These are phyloP conservation scores for Hermetia illucens DNA, from an alignment of 1,140 invertebrate species.

Conservation along the genomic window DNA sequence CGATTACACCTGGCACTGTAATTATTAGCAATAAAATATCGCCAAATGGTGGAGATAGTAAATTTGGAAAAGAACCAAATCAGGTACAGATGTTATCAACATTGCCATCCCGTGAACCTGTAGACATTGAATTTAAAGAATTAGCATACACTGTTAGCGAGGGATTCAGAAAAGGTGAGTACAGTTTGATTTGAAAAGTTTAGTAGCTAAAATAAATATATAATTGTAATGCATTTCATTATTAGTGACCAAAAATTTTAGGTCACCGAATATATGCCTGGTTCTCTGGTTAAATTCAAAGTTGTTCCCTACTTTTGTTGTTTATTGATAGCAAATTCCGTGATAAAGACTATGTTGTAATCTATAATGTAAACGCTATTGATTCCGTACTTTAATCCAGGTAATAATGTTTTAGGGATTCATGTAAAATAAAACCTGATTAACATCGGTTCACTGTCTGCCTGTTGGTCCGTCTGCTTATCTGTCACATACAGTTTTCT, in stretches of 20 bases:
- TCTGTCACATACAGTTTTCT: no score
- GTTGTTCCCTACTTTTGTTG: no score
- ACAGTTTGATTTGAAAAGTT: constrained; percentile 5
- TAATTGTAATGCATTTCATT: not conserved
- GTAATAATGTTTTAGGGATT: no score
- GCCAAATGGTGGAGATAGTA: no score
- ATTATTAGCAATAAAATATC: not conserved
- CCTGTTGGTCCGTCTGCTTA: no score
- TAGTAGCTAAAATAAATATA: not conserved
- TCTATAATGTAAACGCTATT: no score
- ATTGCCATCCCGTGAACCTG: constrained; percentile 35
- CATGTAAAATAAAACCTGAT: no score
- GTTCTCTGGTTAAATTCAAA: not conserved
- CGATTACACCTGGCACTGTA: not conserved
- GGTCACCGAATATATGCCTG: not conserved
- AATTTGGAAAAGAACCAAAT: no score
- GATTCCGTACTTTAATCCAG: no score
- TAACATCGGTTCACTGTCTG: no score
- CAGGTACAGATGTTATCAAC: constrained; percentile 33
- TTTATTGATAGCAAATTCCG: no score
- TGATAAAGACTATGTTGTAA: no score
- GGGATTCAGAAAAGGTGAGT: constrained; percentile 51
- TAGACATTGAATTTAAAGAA: constrained; percentile 58
- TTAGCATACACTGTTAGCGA: constrained; percentile 51
- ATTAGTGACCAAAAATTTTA: not conserved